A percentile compares a stretch with the other conserved stretches of the same genome.
Conservation (phyloP, 2,888 invertebrate species). For the Morinoia aosen region DNA sequence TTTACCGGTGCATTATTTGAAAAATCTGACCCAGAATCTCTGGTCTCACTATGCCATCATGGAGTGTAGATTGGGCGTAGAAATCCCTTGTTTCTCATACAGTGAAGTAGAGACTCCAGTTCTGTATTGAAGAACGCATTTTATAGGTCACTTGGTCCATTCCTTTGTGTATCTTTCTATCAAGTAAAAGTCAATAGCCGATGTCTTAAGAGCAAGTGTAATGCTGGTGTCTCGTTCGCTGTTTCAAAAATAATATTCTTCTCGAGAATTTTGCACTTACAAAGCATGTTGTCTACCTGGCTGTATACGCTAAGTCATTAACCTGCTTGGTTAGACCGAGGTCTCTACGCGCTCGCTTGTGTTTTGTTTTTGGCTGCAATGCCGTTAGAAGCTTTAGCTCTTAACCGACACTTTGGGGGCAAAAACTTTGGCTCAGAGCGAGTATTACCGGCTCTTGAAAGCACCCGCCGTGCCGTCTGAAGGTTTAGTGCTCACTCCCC, state of each 20-base stretch:
- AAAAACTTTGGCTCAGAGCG: conserved; percentile 10
- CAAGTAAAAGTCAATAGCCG: background rate
- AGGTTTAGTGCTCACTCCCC: background rate
- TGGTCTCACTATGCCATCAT: too few species aligned
- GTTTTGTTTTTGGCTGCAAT: conserved; percentile 7
- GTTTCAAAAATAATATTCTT: background rate
- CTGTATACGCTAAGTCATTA: background rate
- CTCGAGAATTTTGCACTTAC: background rate
- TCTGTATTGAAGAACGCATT: too few species aligned
- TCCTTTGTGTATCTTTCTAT: too few species aligned
- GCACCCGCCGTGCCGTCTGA: background rate
- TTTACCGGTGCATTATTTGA: too few species aligned
- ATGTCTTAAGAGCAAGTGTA: background rate
- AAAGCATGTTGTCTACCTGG: background rate
- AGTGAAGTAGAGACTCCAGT: too few species aligned
- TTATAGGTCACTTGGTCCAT: too few species aligned
- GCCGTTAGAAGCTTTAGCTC: conserved; percentile 38
- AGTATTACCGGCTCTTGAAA: conserved; percentile 33
- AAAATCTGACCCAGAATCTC: too few species aligned
- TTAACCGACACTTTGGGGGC: conserved; percentile 16
- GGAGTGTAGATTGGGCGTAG: too few species aligned
- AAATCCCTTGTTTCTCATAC: too few species aligned
- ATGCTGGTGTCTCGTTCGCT: background rate
- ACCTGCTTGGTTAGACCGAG: background rate
- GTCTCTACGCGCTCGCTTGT: background rate